Conservation (phyloP, 2,113 vertebrate genomes). For the Hystrix cristata region DNA sequence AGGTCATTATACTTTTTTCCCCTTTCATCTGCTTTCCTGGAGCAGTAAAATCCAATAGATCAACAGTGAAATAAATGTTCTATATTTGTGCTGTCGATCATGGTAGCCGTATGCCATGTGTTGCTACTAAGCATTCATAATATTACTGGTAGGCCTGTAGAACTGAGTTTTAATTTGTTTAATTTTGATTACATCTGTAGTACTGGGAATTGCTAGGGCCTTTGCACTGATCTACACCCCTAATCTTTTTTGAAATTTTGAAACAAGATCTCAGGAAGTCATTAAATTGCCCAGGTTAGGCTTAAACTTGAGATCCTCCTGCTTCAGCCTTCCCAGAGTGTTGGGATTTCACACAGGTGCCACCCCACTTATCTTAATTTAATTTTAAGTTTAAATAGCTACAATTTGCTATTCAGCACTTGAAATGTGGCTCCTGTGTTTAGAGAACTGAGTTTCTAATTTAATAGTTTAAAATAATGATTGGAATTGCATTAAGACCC, state of each 20-base stretch:
- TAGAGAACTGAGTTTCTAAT: not conserved
- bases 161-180: slow-evolving; percentile 12
- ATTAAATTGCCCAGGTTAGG: not conserved
- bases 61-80: not conserved
- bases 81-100: not conserved
- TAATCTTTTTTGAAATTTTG: not conserved
- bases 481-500: too few species aligned
- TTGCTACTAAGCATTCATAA: not conserved
- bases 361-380: not conserved
- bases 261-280: not conserved
- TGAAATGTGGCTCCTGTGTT: not conserved
- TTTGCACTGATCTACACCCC: not conserved
- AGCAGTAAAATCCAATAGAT: not conserved
- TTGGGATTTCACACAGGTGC: not conserved
- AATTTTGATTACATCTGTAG: not conserved
- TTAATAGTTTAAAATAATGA: not conserved
- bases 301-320: not conserved
- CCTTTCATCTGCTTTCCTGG: slow-evolving; percentile 8
- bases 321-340: not conserved
- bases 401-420: not conserved
- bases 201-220: not conserved
- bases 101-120: not conserved
- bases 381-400: not conserved
- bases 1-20: not conserved
- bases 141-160: not conserved